Percentiles rank a stretch among this genome's conserved stretches.
phyloP scores from a whole-genome alignment of 1,140 invertebrate genomes.

The Calephelis virginiensis region DNA sequence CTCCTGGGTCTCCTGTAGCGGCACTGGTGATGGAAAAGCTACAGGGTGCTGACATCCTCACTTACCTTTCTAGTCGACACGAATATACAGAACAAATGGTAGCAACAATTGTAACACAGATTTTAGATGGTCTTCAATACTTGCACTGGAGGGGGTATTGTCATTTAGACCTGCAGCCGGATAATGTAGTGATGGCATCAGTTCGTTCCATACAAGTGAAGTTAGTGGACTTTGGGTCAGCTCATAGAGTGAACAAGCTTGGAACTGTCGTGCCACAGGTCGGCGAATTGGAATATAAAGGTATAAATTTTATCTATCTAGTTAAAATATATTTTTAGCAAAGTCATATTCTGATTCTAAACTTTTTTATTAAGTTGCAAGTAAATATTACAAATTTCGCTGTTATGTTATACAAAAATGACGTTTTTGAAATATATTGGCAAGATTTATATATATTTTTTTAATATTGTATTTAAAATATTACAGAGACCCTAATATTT shows the following conservation, averaged over 20 bases:
- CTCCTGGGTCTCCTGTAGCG: constrained; percentile 81
- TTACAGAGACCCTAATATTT: no score
- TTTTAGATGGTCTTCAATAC: constrained; percentile 93
- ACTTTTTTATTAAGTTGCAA: no score
- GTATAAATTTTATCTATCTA: constrained; percentile 61
- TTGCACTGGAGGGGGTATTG: constrained; percentile 95
- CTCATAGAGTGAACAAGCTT: constrained; percentile 88
- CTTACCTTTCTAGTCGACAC: constrained; percentile 90
- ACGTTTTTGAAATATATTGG: no score
- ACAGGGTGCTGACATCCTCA: constrained; percentile 94
- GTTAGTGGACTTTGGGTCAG: constrained; percentile 93
- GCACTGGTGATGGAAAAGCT: constrained; percentile 92
- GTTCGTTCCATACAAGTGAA: constrained; percentile 93
- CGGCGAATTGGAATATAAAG: constrained; percentile 86
- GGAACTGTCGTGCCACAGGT: constrained; percentile 85
- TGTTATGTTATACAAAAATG: no score
- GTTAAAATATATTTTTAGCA: no score
- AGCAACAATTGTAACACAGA: constrained; percentile 88
- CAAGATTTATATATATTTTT: no score
- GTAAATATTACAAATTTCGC: no score
- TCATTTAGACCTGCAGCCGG: constrained; percentile 96
- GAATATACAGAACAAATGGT: constrained; percentile 95
- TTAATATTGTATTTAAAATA: no score
- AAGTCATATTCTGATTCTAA: no score
- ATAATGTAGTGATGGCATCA: constrained; percentile 97